Percentiles rank a stretch among this genome's conserved stretches.
These are phyloP conservation scores for Trypoxylus dichotomus DNA, from an alignment of 1,140 invertebrate species.

Conservation along the genomic window DNA sequence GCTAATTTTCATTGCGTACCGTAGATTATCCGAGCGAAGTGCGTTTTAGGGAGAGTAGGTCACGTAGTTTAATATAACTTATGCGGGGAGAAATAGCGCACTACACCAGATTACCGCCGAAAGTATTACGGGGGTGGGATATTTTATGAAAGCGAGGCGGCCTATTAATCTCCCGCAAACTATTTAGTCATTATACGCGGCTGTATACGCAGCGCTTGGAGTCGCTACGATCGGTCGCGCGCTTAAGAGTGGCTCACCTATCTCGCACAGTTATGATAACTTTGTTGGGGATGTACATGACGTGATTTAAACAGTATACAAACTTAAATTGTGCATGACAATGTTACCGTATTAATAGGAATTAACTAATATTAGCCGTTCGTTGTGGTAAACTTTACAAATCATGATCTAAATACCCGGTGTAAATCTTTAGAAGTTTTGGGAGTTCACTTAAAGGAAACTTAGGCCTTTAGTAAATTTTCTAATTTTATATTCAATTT, in stretches of 20 bases:
- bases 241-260: too few species aligned
- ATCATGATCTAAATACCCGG: too few species aligned
- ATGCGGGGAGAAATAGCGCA: not conserved
- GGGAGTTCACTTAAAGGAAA: too few species aligned
- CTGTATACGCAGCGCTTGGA: too few species aligned
- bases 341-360: not conserved
- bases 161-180: constrained; percentile 17
- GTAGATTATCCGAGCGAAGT: not conserved
- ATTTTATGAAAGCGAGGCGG: constrained; percentile 1
- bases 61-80: constrained; percentile 16
- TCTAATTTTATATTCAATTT: too few species aligned
- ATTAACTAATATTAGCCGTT: not conserved
- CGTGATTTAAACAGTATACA: not conserved
- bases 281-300: too few species aligned
- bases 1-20: not conserved
- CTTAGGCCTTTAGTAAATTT: too few species aligned
- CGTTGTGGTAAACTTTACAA: too few species aligned
- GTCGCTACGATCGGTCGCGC: too few species aligned
- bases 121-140: not conserved
- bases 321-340: not conserved
- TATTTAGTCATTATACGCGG: not conserved
- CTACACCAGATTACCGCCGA: constrained; percentile 12
- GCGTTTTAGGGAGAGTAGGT: not conserved
- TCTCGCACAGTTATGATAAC: too few species aligned
- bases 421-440: too few species aligned